These are phyloP conservation scores for Ara ararauna DNA, from an alignment of 2,797 vertebrate genomes.

Conservation along the genomic window DNA sequence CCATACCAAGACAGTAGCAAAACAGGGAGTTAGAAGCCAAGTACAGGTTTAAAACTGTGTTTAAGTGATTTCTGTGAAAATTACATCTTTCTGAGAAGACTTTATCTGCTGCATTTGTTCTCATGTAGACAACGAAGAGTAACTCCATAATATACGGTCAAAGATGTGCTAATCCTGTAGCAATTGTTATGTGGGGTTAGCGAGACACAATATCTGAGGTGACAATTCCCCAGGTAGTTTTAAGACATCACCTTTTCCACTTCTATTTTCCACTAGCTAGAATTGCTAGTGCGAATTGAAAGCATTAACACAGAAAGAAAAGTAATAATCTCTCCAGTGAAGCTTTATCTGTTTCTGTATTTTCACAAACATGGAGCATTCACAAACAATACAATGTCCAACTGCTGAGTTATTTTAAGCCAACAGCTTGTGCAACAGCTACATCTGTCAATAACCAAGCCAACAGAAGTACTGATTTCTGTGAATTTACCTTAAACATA, in stretches of 20 bases:
- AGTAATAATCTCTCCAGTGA: not conserved
- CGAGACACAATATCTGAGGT: not conserved
- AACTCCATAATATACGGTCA: rapidly evolving
- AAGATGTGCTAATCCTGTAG: not conserved
- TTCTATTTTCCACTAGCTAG: not conserved
- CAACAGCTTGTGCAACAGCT: conserved; percentile 15
- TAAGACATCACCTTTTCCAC: not conserved
- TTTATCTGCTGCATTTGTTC: not conserved
- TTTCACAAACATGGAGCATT: not conserved
- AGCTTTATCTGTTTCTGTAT: not conserved
- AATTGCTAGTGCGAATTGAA: not conserved
- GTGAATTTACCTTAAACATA: not conserved
- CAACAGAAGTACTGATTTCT: not conserved
- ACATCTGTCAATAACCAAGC: not conserved
- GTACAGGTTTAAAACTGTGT: not conserved
- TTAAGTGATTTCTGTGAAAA: not conserved
- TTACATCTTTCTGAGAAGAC: not conserved
- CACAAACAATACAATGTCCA: conserved; percentile 1
- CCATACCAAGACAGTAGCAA: not conserved
- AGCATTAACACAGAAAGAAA: not conserved
- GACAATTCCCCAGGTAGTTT: not conserved
- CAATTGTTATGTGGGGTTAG: not conserved
- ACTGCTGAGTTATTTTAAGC: not conserved
- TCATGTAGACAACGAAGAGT: not conserved
- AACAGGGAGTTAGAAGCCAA: not conserved